These are phyloP conservation scores for Trissolcus japonicus DNA, from an alignment of 2,888 invertebrate species.

Conservation along the genomic window DNA sequence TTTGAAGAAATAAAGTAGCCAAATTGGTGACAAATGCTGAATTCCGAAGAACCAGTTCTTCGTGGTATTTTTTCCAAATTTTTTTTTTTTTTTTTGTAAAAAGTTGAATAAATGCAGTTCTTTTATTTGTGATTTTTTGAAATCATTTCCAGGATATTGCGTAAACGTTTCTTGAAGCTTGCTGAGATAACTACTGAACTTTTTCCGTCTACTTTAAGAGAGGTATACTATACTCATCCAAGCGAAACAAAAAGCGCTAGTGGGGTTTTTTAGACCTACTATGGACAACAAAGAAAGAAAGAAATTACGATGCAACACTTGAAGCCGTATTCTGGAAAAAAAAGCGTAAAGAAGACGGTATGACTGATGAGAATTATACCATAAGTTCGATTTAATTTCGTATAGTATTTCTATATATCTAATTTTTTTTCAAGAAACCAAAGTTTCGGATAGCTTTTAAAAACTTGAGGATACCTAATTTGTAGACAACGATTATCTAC, in stretches of 20 bases:
- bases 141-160: conserved; percentile 15
- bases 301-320: conserved; percentile 24
- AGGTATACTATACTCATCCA: conserved; percentile 19
- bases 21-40: conserved; percentile 17
- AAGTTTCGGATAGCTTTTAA: background rate
- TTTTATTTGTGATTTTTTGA: background rate
- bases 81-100: background rate
- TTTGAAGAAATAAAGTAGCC: conserved; percentile 23
- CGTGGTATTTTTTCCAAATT: background rate
- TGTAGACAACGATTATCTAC: conserved; percentile 2
- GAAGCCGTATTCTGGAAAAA: background rate
- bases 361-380: background rate
- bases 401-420: background rate
- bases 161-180: conserved; percentile 17
- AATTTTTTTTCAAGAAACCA: background rate
- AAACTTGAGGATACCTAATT: background rate
- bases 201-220: conserved; percentile 5
- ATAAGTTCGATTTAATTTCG: background rate
- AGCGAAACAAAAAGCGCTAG: conserved; percentile 21
- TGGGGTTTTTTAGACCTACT: conserved; percentile 28
- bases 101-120: background rate
- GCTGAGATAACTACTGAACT: conserved; percentile 11
- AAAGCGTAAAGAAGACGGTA: conserved; percentile 5
- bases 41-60: conserved; percentile 10
- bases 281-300: conserved; percentile 34